Base-by-base conservation (phyloP, 2,888 invertebrate species). In the Drosophila anomalipes region DNA sequence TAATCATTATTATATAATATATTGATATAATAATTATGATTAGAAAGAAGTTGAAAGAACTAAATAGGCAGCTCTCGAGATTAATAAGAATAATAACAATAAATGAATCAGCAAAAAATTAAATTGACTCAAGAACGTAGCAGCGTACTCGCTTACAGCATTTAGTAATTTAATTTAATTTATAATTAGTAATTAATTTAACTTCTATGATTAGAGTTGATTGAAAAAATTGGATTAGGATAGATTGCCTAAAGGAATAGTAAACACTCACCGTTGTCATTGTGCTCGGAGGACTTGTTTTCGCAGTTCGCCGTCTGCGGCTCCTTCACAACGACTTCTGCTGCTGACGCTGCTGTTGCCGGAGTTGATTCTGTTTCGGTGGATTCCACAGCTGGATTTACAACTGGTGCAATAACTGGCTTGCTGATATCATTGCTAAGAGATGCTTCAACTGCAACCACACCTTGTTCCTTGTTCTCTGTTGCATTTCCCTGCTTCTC, bases 221-320 rank as follows among this genome's bases (percentile, higher is more conserved):
- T 5, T 16, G 37, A 16, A 37, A 6, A 37, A 3, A 37, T 37
- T 19, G 7, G 19, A 37, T 16, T 19, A 37, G 37, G 3, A 41
- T 22, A 41, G 41, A 12, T 44, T 12, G 44, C 4, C 22, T 47
- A 22, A 16, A 47, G 14, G 14, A 4, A 22, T 26, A 47, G 14
- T 16, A 16, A 16, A 47, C 22, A 16, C 90, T 70, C 68, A 92
- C 92, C 89, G 68, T 91, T 87, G 73, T 91, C 86, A 81, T 88
- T 88, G 57, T 74, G 81, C 74, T 89, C 85, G 70, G 82, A 71
- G 69, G 82, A 71, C 73, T 91, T 91, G 65, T 70, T 86, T 51
- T 81, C 87, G n/a, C 73, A 77, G 58, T 78, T 78, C 7, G 57
- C 26, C 60, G 57, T 26, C 60, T 78, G 81, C n/a, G 78, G 37